Evolutionary conservation across 1,140 invertebrate genomes (phyloP), one percentile per base, ranked within the genome.

Genomic region (Cataglyphis hispanica): DNA sequence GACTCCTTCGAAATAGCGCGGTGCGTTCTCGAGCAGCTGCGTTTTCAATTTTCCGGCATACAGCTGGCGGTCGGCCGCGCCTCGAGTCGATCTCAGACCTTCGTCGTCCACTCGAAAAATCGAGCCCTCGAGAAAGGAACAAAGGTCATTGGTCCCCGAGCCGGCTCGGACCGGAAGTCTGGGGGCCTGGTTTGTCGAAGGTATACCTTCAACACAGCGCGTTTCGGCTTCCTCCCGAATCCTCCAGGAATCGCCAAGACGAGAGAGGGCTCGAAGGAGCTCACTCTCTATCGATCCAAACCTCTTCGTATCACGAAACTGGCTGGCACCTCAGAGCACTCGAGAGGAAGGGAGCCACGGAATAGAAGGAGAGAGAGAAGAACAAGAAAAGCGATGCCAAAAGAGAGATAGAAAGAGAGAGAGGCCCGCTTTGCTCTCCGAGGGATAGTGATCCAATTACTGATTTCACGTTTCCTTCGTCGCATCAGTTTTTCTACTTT

Each of bases 241-340:
- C 83, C 86, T 90, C 86, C 50, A 89, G 80, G 88, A 91, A 89
- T 89, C 88, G 69, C 66, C 69, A 60, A 63, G 81, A 77, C 78
- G 70, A 84, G 63, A 60, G 69, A 60, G 69, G 72, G 84, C 86
- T 88, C 84, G 74, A 90, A 87, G 89, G 87, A 89, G 75, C 89
- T 86, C 75, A 67, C 76, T 84, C 89, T 86, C 89, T 91, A 91
- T 91, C 89, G 89, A 91, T 90, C 89, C 86, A 85, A 34, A 66
- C 75, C 69, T 64, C 77, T 74, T 90, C 89, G 89, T 90, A 90
- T 90, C 89, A 90, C 88, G 89, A 90, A 90, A 90, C 89, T 90
- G 88, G 86, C 88, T 90, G 88, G 88, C 88, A 90, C 88, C 89
- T 87, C 70, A 56, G 89, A 87, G 87, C 87, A 77, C 84, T 66